Base-by-base conservation (phyloP, 2,113 vertebrate genomes). In the Megalops atlanticus region DNA sequence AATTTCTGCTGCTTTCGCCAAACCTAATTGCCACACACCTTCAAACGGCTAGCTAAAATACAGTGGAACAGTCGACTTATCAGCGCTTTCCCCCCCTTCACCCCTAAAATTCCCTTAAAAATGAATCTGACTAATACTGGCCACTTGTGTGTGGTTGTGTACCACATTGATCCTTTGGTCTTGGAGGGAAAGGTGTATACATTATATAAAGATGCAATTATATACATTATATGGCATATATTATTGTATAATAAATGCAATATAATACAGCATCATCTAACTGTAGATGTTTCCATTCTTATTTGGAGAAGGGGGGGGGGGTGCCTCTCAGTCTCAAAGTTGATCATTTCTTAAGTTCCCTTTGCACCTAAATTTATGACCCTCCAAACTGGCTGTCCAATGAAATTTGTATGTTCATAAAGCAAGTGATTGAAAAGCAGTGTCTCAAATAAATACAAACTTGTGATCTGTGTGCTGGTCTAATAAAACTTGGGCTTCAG, bases 401-500 rank as follows among this genome's bases (percentile, higher is more conserved):
- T 93, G 92, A 94, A 95, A 96, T 95, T 92, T 95, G 95, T 95
- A 95, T 96, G 95, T 96, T 97, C 95, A 96, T 96, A 97, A 95
- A 94, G 94, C 93, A 93, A 94, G 94, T 96, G 96, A 97, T 96
- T 96, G 95, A 96, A 97, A 96, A 95, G 95, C 94, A 95, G 94
- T 94, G 96, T 97, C 96, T 95, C 95, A 95, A 93, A 96, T 97
- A 96, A 98, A 97, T 95, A 95, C 95, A 94, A 95, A 95, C 94
- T 94, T 93, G 92, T 92, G 94, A 97, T 97, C 95, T 96, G 95
- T 96, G 94, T 95, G 93, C 95, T 92, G 94, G 91, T 95, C 95
- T 97, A 98, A 98, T 98, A 98, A 98, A 98, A 96, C 96, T 93
- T 93, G 93, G 92, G 97, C 97, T 99, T 95, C 94, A 94, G 97